A percentile compares a stretch with the other conserved stretches of the same genome.
These are phyloP conservation scores for Campopleginae sp. DNA, from an alignment of 2,888 invertebrate species.

Conservation along the genomic window DNA sequence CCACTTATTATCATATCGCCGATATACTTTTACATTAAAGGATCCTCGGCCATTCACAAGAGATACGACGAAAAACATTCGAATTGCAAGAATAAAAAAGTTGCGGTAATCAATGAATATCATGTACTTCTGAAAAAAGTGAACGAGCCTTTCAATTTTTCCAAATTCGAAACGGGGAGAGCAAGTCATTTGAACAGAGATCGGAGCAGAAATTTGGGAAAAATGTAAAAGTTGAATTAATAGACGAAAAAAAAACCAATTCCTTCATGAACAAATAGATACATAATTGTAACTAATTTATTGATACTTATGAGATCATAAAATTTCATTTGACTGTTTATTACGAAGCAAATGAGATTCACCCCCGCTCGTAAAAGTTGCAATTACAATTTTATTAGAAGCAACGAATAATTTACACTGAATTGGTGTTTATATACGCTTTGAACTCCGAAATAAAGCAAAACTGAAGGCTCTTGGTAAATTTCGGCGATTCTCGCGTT, in stretches of 20 bases:
- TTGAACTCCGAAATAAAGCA: too few relatives aligned
- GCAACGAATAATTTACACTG: background rate
- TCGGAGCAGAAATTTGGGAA: background rate
- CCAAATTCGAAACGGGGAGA: background rate
- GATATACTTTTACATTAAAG: constrained; percentile 15
- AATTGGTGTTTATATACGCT: background rate
- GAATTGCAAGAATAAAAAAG: background rate
- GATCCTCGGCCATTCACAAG: background rate
- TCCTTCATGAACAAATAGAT: background rate
- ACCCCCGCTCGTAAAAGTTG: background rate
- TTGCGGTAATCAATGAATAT: background rate
- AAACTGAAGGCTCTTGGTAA: background rate
- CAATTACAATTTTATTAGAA: background rate
- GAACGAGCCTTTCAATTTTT: background rate
- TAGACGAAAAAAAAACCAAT: background rate
- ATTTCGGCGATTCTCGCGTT: background rate
- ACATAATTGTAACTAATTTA: background rate
- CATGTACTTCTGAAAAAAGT: background rate
- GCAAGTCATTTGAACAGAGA: background rate
- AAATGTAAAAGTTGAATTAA: background rate
- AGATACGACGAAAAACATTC: background rate
- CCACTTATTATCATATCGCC: background rate
- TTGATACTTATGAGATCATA: background rate
- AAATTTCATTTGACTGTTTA: background rate
- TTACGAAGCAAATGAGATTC: background rate